Percentiles rank a stretch among this genome's conserved stretches.
Evolutionary conservation across 2,113 vertebrate species (phyloP).

Genomic region (Aramus guarauna): DNA sequence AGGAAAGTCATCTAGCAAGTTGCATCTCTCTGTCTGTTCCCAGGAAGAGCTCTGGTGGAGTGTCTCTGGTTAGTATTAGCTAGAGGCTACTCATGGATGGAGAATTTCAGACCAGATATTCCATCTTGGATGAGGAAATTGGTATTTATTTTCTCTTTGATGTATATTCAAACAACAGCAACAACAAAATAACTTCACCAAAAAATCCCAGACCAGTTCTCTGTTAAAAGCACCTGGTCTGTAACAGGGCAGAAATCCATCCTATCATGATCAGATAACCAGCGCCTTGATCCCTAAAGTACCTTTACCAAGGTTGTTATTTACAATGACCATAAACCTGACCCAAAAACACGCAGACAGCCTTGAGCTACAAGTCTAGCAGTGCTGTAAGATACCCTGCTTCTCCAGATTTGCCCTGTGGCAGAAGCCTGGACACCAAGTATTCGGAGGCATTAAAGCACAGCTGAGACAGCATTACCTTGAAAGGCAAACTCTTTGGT

Average conservation of each 20-base stretch:
- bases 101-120: background rate
- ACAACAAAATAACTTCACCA: background rate
- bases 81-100: background rate
- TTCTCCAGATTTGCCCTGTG: background rate
- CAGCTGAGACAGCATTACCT: background rate
- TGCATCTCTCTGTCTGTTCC: background rate
- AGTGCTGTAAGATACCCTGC: background rate
- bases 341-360: background rate
- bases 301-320: background rate
- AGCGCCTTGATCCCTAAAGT: background rate
- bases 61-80: background rate
- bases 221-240: background rate
- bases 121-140: background rate
- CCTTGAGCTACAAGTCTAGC: background rate
- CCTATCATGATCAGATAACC: background rate
- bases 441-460: background rate
- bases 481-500: background rate
- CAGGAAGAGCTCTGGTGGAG: background rate
- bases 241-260: background rate
- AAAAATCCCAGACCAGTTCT: background rate
- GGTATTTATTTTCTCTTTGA: background rate
- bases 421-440: background rate
- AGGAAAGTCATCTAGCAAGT: background rate
- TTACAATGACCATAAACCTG: slow-evolving; percentile 5
- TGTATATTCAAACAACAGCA: background rate